These are phyloP conservation scores for Capromys pilorides DNA, from an alignment of 2,797 vertebrate species.

Conservation along the genomic window DNA sequence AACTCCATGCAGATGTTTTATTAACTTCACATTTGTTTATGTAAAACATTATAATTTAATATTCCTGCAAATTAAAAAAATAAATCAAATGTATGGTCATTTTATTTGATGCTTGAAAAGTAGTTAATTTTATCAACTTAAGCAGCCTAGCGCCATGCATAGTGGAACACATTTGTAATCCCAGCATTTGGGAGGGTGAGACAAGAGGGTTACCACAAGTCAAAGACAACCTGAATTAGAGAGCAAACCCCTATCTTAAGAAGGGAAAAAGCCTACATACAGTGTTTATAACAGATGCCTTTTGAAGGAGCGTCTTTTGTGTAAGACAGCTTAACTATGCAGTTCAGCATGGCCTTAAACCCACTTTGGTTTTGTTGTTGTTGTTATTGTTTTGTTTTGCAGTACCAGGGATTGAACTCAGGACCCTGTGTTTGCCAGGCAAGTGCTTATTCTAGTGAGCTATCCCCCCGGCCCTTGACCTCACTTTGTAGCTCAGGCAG, in stretches of 20 bases:
- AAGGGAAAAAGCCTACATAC: not conserved
- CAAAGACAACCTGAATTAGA: not conserved
- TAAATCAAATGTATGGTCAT: not conserved
- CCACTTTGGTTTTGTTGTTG: no score
- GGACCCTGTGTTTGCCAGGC: no score
- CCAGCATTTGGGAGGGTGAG: not conserved
- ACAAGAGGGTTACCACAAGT: not conserved
- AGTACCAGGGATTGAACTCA: no score
- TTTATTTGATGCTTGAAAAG: constrained; percentile 31
- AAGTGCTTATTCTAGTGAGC: no score
- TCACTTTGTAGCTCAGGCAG: no score
- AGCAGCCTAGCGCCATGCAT: not conserved
- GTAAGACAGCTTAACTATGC: no score
- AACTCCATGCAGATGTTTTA: not conserved
- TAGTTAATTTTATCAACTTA: constrained; percentile 40
- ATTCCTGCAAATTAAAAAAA: constrained; percentile 33
- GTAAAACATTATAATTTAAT: constrained; percentile 24
- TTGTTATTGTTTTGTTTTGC: no score
- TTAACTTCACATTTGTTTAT: constrained; percentile 32
- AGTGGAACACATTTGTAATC: not conserved
- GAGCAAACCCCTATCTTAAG: not conserved
- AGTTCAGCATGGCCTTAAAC: not conserved
- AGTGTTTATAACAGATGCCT: not conserved
- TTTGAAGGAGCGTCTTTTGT: no score
- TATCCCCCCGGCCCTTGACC: not conserved